A percentile compares a stretch with the other conserved stretches of the same genome.
Evolutionary conservation across 2,888 invertebrate genomes (phyloP).

Genomic region (Pachydiplax longipennis): DNA sequence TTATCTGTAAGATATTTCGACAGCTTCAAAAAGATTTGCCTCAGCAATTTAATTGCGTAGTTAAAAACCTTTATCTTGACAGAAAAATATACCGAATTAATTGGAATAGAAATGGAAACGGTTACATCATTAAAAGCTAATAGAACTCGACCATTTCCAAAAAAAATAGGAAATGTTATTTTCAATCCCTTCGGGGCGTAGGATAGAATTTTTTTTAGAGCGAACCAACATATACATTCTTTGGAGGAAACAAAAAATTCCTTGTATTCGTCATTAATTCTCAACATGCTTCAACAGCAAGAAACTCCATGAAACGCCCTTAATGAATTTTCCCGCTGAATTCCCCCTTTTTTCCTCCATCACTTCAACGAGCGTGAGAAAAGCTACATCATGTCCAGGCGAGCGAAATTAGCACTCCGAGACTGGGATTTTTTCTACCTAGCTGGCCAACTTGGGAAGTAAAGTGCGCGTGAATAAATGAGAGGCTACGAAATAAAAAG

Average conservation of each 20-base stretch:
- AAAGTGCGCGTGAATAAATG: not conserved
- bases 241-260: not conserved
- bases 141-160: no score
- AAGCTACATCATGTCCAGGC: not conserved
- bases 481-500: not conserved
- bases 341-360: not conserved
- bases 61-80: no score
- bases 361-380: constrained; percentile 50
- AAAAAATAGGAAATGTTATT: no score
- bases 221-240: no score
- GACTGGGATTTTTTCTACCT: not conserved
- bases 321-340: not conserved
- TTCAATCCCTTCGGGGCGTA: no score
- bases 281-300: not conserved
- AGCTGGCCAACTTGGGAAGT: not conserved
- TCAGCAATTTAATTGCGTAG: no score
- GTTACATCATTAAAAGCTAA: no score
- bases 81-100: no score
- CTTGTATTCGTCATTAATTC: not conserved
- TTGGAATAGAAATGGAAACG: no score
- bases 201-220: no score
- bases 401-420: not conserved
- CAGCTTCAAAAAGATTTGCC: no score
- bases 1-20: no score
- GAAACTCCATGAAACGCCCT: not conserved